Base-by-base conservation (phyloP, 2,797 vertebrate genomes). In the Clarias pachynema region DNA sequence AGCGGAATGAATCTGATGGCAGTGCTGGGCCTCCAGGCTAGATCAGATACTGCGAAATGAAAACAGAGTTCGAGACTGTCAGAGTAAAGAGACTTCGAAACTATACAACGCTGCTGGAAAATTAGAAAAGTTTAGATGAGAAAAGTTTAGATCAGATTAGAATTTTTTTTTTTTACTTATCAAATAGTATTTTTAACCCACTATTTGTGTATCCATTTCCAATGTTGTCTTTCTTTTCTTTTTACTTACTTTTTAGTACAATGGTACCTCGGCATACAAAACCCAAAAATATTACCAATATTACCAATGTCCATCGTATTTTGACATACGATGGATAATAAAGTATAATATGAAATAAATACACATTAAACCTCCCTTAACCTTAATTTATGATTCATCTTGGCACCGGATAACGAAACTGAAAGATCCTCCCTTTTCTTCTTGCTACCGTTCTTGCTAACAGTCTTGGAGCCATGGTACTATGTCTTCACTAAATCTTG, bases 1-100 rank as follows among this genome's bases (percentile, higher is more conserved):
- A 69, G 57, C 22, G 31, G n/a, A 87, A 85, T 87, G 84, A 82
- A 72, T 66, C 69, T 56, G 20, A 66, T 59, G 68, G 80, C 84
- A 37, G 44, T 72, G 63, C 59, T 34, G 57, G 62, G 73, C 87
- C 66, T 62, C 79, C 26, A 15, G 65, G 68, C 81, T 59, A 62
- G 24, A 77, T 74, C 79, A 24, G 57, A 49, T 83, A 78, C 2
- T 15, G 63, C n/a, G 2, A 63, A 60, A 65, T 84, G 62, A 77
- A 81, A 69, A 63, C 63, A 60, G 34, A 79, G 40, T 70, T 72
- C 63, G 49, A 18, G 37, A 31, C 31, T 62, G 26, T 31, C n/a
- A 49, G 60, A 24, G 15, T 4, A 57, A 9, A 16, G 44, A 44
- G 72, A 82, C 8, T 4, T 2, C 20, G 63, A 68, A 40, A 24